Conservation (phyloP, 2,797 vertebrate species). For the Pangasius sanitwongsei region DNA sequence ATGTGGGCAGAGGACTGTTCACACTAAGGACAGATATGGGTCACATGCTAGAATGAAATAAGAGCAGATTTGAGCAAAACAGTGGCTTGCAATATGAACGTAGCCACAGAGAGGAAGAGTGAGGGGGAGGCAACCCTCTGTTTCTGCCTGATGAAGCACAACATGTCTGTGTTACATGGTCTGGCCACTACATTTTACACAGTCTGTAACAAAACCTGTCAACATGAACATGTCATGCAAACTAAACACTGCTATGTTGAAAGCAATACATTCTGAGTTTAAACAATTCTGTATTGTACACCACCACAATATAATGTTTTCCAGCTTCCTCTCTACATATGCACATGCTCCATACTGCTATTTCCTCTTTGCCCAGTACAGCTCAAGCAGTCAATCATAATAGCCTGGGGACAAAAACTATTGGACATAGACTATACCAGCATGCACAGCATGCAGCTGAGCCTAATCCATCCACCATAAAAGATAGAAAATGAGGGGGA, state of each 20-base stretch:
- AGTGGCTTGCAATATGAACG: neutral
- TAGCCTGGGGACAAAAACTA: slow-evolving; percentile 10
- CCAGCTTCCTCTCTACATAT: slow-evolving; percentile 1
- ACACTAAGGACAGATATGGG: neutral
- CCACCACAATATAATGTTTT: neutral
- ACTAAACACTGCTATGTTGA: no score
- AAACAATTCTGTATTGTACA: neutral
- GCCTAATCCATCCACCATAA: slow-evolving; percentile 27
- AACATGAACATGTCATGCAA: neutral
- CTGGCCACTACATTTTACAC: neutral
- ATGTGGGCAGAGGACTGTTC: neutral
- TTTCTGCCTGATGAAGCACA: slow-evolving; percentile 37
- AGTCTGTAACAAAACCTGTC: slow-evolving; percentile 1
- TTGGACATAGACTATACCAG: neutral
- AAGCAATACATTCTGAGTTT: neutral
- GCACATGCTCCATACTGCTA: neutral
- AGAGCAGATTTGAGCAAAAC: neutral
- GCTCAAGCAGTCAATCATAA: neutral
- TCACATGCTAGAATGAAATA: neutral
- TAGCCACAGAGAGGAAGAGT: neutral
- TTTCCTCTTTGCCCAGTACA: slow-evolving; percentile 3
- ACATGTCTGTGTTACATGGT: slow-evolving; percentile 31
- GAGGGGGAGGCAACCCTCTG: neutral
- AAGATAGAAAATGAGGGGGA: slow-evolving; percentile 29
- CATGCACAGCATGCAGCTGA: slow-evolving; percentile 14